These are phyloP conservation scores for Protophormia terraenovae DNA, from an alignment of 2,888 invertebrate species.

Conservation along the genomic window DNA sequence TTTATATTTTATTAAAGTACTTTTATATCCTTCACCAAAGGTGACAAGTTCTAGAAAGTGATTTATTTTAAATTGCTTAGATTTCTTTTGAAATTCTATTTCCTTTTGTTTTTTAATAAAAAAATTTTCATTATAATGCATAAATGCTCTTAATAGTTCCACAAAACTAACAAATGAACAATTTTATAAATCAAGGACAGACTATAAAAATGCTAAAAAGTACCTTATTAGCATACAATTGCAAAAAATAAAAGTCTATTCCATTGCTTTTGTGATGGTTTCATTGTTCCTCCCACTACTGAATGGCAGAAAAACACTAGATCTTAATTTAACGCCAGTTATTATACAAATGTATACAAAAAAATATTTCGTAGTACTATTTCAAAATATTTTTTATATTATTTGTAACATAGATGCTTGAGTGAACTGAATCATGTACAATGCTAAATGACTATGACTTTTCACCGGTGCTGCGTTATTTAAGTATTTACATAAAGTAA, in stretches of 20 bases:
- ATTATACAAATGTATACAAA: neutral
- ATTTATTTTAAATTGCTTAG: neutral
- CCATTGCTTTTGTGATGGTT: neutral
- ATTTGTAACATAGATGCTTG: too few species aligned
- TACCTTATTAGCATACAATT: slow-evolving; percentile 55
- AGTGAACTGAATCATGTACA: too few species aligned
- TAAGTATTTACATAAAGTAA: too few species aligned
- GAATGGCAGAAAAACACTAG: neutral
- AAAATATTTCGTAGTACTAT: too few species aligned
- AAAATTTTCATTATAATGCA: slow-evolving; percentile 8
- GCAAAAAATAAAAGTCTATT: neutral
- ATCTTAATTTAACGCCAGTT: neutral
- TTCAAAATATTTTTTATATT: too few species aligned
- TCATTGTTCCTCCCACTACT: neutral
- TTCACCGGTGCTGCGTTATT: too few species aligned
- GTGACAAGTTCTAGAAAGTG: neutral
- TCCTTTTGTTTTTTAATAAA: slow-evolving; percentile 4
- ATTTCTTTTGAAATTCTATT: neutral
- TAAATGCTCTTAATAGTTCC: slow-evolving; percentile 24
- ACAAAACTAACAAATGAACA: slow-evolving; percentile 29
- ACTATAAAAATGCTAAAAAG: slow-evolving; percentile 41
- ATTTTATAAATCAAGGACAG: slow-evolving; percentile 47
- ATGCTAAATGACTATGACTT: too few species aligned
- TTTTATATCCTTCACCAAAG: too few species aligned
- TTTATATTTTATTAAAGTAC: neutral